Conservation (phyloP, 2,113 vertebrate genomes). For the Candoia aspera region DNA sequence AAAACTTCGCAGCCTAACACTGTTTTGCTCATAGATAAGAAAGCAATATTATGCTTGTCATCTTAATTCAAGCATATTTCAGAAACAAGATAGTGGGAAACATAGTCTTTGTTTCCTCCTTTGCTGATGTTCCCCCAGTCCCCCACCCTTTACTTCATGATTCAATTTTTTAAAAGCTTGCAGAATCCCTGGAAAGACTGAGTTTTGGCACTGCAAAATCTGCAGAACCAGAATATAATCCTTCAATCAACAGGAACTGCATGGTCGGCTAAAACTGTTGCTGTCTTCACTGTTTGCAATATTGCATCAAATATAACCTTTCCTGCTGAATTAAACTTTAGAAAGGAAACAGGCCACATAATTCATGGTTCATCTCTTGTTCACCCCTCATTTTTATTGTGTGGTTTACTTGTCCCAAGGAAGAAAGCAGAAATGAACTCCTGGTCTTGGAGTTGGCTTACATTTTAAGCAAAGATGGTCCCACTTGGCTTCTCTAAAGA, state of each 20-base stretch:
- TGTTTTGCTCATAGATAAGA: background rate
- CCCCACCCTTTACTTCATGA: background rate
- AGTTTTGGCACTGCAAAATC: conserved; percentile 29
- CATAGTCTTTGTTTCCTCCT: background rate
- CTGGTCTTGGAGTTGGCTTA: background rate
- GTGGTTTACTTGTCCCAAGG: conserved; percentile 18
- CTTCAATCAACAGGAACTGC: conserved; percentile 41
- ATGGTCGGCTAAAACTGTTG: conserved; percentile 9
- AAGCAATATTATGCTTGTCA: conserved; percentile 16
- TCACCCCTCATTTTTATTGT: conserved; percentile 13
- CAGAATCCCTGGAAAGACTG: conserved; percentile 23
- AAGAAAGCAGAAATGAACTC: conserved; percentile 7
- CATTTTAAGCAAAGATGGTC: background rate
- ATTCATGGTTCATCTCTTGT: conserved; percentile 25
- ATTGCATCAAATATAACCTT: conserved; percentile 33
- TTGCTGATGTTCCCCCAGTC: background rate
- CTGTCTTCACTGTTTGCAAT: conserved; percentile 9
- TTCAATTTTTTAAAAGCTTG: conserved; percentile 30
- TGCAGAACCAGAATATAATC: conserved; percentile 20
- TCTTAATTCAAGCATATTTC: background rate
- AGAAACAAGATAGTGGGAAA: conserved; percentile 25
- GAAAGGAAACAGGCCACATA: conserved; percentile 6
- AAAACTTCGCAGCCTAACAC: background rate
- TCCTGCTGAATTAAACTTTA: conserved; percentile 37
- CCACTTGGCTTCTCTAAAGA: conserved; percentile 19